phyloP scores from a whole-genome alignment of 2,113 vertebrate genomes.

The Nannospalax galili region DNA sequence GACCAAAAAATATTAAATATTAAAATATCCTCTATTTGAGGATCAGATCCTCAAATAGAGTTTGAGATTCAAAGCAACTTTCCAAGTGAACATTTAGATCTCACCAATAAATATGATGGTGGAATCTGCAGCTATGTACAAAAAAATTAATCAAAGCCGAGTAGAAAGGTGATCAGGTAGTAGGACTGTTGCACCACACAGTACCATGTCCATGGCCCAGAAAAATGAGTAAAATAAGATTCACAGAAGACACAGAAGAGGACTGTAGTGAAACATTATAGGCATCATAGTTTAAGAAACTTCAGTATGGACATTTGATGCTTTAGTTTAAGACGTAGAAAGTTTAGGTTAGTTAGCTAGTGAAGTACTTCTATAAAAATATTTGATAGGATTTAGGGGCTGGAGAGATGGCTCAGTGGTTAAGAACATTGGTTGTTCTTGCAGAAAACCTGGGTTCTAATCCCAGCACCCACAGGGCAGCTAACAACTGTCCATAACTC shows the following conservation, averaged over 20 bases:
- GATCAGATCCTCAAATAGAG: not conserved
- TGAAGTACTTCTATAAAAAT: too few species aligned
- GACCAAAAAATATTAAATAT: not conserved
- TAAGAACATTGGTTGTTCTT: too few species aligned
- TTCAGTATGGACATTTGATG: not conserved
- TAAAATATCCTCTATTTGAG: not conserved
- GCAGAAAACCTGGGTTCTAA: too few species aligned
- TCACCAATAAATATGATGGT: not conserved
- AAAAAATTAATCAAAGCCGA: constrained; percentile 4
- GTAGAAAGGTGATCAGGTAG: not conserved
- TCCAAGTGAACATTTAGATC: not conserved
- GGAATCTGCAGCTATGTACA: not conserved
- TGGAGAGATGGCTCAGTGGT: too few species aligned
- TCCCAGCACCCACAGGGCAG: too few species aligned
- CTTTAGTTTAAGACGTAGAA: constrained; percentile 13
- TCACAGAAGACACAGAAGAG: not conserved
- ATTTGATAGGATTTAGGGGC: too few species aligned
- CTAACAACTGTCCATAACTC: too few species aligned
- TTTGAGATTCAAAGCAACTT: constrained; percentile 1
- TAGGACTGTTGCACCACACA: not conserved
- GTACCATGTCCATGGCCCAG: too few species aligned
- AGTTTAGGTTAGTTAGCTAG: not conserved
- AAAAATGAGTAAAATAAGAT: not conserved
- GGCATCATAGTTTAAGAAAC: not conserved
- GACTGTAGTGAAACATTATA: not conserved